These are phyloP conservation scores for Ellobium chinense DNA, from an alignment of 2,888 invertebrate genomes.

Conservation along the genomic window DNA sequence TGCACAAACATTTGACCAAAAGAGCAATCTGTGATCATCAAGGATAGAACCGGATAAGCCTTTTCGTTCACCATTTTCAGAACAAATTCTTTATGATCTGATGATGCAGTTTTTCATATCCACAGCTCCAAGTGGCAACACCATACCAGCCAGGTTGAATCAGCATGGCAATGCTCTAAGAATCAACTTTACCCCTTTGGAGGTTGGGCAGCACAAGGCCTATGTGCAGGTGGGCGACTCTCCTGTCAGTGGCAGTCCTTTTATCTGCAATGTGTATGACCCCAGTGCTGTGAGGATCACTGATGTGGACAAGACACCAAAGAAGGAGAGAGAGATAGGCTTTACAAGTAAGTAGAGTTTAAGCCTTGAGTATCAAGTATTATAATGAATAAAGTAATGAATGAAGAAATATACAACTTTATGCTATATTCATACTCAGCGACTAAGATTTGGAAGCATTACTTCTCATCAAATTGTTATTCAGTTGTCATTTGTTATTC, in stretches of 20 bases:
- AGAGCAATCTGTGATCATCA: too few relatives aligned
- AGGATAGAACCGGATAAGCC: too few relatives aligned
- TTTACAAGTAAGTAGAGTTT: constrained; percentile 67
- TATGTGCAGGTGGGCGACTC: constrained; percentile 95
- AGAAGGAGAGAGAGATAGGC: constrained; percentile 73
- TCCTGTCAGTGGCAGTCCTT: constrained; percentile 93
- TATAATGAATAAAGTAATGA: neutral
- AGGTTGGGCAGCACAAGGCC: constrained; percentile 92
- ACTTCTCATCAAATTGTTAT: too few relatives aligned
- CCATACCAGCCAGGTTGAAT: constrained; percentile 50
- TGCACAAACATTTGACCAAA: too few relatives aligned
- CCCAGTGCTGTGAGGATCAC: constrained; percentile 89
- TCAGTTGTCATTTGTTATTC: too few relatives aligned
- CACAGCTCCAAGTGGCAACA: constrained; percentile 54
- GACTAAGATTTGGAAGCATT: too few relatives aligned
- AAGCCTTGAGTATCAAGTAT: neutral
- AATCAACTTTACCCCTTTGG: constrained; percentile 88
- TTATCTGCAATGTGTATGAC: constrained; percentile 96
- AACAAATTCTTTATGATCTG: too few relatives aligned
- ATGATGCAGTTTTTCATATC: too few relatives aligned
- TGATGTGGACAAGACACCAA: constrained; percentile 67
- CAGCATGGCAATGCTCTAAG: constrained; percentile 52
- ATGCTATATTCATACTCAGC: too few relatives aligned
- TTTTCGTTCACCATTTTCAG: too few relatives aligned
- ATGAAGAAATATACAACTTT: neutral